Conservation (phyloP, 1,140 invertebrate genomes). For the Holotrichia oblita region DNA sequence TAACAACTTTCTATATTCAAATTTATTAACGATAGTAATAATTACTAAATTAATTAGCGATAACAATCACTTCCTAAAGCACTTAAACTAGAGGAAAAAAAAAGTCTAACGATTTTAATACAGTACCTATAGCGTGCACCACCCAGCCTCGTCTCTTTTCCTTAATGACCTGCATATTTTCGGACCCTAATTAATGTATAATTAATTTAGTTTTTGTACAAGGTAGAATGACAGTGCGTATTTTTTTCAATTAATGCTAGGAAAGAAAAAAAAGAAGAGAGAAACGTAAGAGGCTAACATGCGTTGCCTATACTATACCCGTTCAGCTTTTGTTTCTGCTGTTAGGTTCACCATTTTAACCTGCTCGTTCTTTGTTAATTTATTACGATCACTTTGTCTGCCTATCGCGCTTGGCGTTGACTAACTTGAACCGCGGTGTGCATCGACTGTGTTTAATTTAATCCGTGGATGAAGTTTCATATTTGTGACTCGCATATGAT, state of each 20-base stretch:
- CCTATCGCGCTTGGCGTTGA: neutral
- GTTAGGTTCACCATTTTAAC: neutral
- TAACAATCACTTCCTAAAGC: slow-evolving; percentile 33
- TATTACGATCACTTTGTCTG: neutral
- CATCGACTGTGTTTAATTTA: slow-evolving; percentile 9
- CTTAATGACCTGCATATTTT: slow-evolving; percentile 35
- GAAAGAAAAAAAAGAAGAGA: neutral
- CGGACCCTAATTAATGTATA: slow-evolving; percentile 23
- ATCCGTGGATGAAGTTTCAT: slow-evolving; percentile 1
- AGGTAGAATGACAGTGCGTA: slow-evolving; percentile 28
- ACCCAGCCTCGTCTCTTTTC: neutral
- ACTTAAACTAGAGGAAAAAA: slow-evolving; percentile 22
- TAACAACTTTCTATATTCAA: neutral
- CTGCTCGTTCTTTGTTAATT: neutral
- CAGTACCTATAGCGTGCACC: neutral
- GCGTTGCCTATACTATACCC: too few relatives aligned
- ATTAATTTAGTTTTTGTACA: slow-evolving; percentile 31
- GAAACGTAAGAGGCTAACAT: neutral
- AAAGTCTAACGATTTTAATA: slow-evolving; percentile 22
- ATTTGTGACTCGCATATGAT: slow-evolving; percentile 2
- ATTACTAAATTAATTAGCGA: slow-evolving; percentile 34
- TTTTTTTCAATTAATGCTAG: slow-evolving; percentile 31
- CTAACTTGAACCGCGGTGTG: neutral
- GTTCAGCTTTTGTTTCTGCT: neutral
- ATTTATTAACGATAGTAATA: slow-evolving; percentile 25